These are phyloP conservation scores for Corythornis madagascariensis DNA, from an alignment of 2,113 vertebrate species.

Conservation along the genomic window DNA sequence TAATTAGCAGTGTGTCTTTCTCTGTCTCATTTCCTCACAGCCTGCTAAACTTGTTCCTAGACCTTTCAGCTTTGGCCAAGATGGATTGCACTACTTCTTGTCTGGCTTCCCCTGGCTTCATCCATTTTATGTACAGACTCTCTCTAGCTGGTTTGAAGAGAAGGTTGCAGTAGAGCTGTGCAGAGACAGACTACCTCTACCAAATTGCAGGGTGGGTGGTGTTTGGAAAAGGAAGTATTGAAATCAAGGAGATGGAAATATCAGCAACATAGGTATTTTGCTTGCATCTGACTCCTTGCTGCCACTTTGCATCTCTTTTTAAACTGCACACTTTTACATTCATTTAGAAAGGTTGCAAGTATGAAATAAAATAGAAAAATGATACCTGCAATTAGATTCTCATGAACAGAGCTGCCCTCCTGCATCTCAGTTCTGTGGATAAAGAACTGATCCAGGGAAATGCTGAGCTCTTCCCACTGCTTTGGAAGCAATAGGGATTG, in stretches of 20 bases:
- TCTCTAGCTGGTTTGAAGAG: neutral
- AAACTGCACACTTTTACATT: neutral
- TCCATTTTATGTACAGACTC: neutral
- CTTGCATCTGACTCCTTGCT: neutral
- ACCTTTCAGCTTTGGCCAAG: constrained; percentile 18
- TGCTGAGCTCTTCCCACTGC: neutral
- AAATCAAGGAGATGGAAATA: neutral
- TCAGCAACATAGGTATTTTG: neutral
- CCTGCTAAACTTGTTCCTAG: neutral
- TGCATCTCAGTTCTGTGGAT: neutral
- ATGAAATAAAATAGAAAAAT: neutral
- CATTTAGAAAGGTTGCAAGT: neutral
- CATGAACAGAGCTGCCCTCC: neutral
- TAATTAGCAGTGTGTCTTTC: constrained; percentile 36
- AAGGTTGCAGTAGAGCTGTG: neutral
- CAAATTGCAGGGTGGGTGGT: neutral
- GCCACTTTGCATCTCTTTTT: neutral
- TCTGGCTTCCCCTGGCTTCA: neutral
- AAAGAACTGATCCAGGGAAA: neutral
- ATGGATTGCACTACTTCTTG: neutral
- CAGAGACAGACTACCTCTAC: neutral
- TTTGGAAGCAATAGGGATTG: neutral
- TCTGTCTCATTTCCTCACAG: constrained; percentile 13
- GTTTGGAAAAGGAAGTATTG: neutral
- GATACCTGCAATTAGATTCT: neutral